A percentile compares a stretch with the other conserved stretches of the same genome.
Conservation (phyloP, 2,888 invertebrate genomes). For the Cheilosia vernalis region DNA sequence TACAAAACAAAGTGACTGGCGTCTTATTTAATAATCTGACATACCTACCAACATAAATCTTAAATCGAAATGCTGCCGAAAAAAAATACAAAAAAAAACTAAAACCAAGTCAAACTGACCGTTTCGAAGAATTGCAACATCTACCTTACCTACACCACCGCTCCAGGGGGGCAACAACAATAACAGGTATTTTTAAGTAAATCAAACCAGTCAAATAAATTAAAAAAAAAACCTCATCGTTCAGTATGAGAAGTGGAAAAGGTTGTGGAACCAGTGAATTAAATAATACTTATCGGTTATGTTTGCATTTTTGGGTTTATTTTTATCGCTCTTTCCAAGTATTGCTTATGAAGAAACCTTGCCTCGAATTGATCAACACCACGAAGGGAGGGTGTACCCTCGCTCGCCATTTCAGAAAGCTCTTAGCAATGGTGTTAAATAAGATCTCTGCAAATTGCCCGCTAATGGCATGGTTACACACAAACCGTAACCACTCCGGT, state of each 20-base stretch:
- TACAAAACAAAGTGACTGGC: slow-evolving; percentile 28
- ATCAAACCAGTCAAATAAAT: slow-evolving; percentile 65
- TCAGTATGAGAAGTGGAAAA: background rate
- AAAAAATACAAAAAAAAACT: slow-evolving; percentile 42
- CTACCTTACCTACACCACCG: background rate
- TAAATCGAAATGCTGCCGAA: slow-evolving; percentile 16
- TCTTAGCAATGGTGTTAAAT: slow-evolving; percentile 11
- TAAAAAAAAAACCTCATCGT: slow-evolving; percentile 52
- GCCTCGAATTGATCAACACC: slow-evolving; percentile 6
- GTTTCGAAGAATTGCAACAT: slow-evolving; percentile 61
- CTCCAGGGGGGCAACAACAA: slow-evolving; percentile 7
- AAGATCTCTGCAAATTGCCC: slow-evolving; percentile 20
- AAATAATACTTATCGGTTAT: slow-evolving; percentile 29
- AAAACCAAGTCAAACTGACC: slow-evolving; percentile 41
- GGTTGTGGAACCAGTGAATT: slow-evolving; percentile 22
- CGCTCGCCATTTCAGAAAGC: background rate
- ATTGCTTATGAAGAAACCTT: slow-evolving; percentile 14
- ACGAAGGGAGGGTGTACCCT: background rate
- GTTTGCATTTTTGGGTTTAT: background rate
- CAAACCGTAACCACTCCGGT: background rate
- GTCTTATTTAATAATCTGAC: slow-evolving; percentile 23
- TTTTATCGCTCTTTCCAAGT: background rate
- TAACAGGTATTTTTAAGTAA: slow-evolving; percentile 63
- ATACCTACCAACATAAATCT: slow-evolving; percentile 13
- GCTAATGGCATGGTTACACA: background rate